Conservation (phyloP, 2,888 invertebrate genomes). For the Choreutis nemorana region DNA sequence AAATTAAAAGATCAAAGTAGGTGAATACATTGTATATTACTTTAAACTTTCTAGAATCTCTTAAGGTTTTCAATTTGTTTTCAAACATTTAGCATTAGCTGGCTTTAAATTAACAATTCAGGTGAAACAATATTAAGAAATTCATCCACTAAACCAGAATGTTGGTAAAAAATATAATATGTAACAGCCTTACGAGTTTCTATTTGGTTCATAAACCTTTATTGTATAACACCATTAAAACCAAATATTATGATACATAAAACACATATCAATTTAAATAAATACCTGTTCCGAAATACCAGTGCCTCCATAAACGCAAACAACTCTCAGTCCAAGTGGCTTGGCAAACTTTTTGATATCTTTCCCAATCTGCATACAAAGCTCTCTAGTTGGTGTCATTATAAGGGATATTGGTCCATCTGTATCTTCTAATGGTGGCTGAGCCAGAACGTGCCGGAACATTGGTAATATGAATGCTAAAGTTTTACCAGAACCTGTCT, state of each 20-base stretch:
- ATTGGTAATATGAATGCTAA: slow-evolving; percentile 97
- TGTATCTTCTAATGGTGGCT: slow-evolving; percentile 90
- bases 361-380: slow-evolving; percentile 98
- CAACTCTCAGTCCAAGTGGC: slow-evolving; percentile 82
- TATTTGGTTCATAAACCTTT: no score
- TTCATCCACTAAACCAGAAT: no score
- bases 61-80: no score
- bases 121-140: no score
- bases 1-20: background rate
- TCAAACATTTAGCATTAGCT: no score
- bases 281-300: slow-evolving; percentile 87
- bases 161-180: no score
- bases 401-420: slow-evolving; percentile 97
- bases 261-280: no score
- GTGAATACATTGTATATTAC: background rate
- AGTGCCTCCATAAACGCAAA: slow-evolving; percentile 98
- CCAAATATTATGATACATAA: no score
- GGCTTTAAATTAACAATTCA: no score
- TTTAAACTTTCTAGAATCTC: no score
- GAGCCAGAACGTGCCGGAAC: slow-evolving; percentile 96
- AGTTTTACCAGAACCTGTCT: slow-evolving; percentile 99
- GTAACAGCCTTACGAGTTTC: no score
- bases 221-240: no score
- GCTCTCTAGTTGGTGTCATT: slow-evolving; percentile 97
- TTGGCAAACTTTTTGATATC: slow-evolving; percentile 97